phyloP scores from a whole-genome alignment of 64 coral and sea anemone genomes.

The Stylophora pistillata region DNA sequence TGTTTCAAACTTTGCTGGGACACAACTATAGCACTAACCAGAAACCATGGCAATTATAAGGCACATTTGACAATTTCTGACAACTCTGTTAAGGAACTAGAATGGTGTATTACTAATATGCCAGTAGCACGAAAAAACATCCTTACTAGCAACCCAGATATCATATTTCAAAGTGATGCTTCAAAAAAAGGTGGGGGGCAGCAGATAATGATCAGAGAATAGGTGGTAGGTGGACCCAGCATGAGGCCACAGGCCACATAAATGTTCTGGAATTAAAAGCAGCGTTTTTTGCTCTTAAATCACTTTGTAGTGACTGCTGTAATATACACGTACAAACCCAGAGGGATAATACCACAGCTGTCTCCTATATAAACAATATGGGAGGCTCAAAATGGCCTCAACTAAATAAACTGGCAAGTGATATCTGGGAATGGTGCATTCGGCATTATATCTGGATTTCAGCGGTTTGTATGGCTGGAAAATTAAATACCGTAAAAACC shows the following conservation, averaged over 20 bases:
- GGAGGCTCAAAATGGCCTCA: not conserved
- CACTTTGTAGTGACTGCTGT: not conserved
- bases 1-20: constrained; percentile 33
- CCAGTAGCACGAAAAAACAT: not conserved
- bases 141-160: not conserved
- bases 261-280: constrained; percentile 57
- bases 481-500: no score
- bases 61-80: constrained; percentile 15
- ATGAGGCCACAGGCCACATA: constrained; percentile 39
- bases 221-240: constrained; percentile 7
- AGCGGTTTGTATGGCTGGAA: constrained; percentile 56
- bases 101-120: constrained; percentile 48
- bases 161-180: constrained; percentile 38
- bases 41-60: constrained; percentile 16
- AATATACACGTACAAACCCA: constrained; percentile 11
- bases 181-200: constrained; percentile 44
- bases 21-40: not conserved
- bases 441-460: constrained; percentile 43
- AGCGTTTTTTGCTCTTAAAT: constrained; percentile 46
- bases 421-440: constrained; percentile 13
- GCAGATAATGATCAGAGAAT: not conserved
- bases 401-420: constrained; percentile 8
- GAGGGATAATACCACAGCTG: constrained; percentile 43
- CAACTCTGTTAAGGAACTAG: constrained; percentile 9
- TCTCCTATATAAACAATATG: constrained; percentile 56